A percentile compares a stretch with the other conserved stretches of the same genome.
phyloP scores from a whole-genome alignment of 1,140 invertebrate species.

The Aphidius ervi region DNA sequence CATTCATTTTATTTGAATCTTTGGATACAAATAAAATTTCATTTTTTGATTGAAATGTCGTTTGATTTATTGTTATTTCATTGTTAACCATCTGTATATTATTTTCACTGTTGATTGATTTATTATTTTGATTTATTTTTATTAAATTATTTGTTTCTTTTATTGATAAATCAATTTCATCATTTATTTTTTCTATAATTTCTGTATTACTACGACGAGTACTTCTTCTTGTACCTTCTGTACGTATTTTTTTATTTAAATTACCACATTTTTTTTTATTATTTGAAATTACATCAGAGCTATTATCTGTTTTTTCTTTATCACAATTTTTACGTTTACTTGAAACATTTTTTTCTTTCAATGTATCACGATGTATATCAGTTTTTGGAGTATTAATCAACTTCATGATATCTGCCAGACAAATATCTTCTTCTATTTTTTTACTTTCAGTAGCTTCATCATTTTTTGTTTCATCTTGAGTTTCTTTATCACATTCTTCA shows the following conservation, averaged over 20 bases:
- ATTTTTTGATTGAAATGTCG: too few relatives aligned
- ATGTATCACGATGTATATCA: conserved; percentile 1
- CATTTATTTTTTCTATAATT: neutral
- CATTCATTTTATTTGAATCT: too few relatives aligned
- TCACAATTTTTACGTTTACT: conserved; percentile 30
- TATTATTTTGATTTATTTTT: neutral
- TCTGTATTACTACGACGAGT: neutral
- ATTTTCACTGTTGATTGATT: neutral
- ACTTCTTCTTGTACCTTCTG: conserved; percentile 10
- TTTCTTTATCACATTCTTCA: conserved; percentile 21
- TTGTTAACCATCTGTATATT: too few relatives aligned
- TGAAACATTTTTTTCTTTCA: conserved; percentile 11
- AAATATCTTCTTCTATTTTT: conserved; percentile 24
- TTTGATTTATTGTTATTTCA: too few relatives aligned
- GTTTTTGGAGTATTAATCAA: conserved; percentile 29
- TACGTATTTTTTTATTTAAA: conserved; percentile 14
- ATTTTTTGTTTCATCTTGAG: conserved; percentile 17
- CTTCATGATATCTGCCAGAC: conserved; percentile 33
- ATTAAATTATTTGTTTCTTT: neutral
- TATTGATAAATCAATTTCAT: neutral
- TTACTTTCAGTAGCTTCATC: conserved; percentile 21
- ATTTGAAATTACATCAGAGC: conserved; percentile 12
- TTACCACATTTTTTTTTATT: conserved; percentile 16
- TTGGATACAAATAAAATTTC: too few relatives aligned
- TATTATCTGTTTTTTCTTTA: conserved; percentile 21